A percentile compares a stretch with the other conserved stretches of the same genome.
Conservation (phyloP, 2,888 invertebrate genomes). For the Eupithecia subumbrata region DNA sequence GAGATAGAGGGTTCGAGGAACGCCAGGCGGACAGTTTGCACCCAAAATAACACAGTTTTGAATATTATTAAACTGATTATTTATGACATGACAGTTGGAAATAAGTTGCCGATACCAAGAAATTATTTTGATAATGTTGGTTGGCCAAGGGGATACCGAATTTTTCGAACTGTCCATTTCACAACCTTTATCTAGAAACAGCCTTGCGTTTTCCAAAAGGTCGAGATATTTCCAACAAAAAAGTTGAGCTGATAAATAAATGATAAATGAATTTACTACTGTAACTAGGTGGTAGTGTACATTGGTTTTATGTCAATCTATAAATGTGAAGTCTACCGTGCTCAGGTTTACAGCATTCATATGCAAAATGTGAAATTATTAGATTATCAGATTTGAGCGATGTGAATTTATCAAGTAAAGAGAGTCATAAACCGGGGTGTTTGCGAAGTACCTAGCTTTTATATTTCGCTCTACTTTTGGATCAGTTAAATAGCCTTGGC, state of each 20-base stretch:
- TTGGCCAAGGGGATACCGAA: background rate
- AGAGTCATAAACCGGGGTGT: background rate
- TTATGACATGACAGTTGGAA: background rate
- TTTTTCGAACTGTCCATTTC: background rate
- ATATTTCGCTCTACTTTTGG: background rate
- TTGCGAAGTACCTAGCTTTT: background rate
- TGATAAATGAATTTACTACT: too few relatives aligned
- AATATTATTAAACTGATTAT: conserved; percentile 2
- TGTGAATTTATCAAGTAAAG: background rate
- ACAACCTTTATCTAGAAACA: too few relatives aligned
- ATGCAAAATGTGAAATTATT: too few relatives aligned
- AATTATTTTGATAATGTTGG: background rate
- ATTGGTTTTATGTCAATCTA: too few relatives aligned
- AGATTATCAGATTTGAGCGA: background rate
- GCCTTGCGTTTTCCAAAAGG: background rate
- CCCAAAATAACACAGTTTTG: background rate
- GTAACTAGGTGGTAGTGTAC: too few relatives aligned
- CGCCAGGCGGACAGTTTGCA: conserved; percentile 8
- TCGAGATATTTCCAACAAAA: background rate
- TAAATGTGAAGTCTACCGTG: too few relatives aligned
- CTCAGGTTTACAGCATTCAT: too few relatives aligned
- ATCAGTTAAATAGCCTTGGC: background rate
- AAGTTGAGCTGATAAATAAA: too few relatives aligned
- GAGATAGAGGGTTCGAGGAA: conserved; percentile 21
- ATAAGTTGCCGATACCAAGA: background rate